Conservation (phyloP, 2,888 invertebrate species). For the Pammene aurita region DNA sequence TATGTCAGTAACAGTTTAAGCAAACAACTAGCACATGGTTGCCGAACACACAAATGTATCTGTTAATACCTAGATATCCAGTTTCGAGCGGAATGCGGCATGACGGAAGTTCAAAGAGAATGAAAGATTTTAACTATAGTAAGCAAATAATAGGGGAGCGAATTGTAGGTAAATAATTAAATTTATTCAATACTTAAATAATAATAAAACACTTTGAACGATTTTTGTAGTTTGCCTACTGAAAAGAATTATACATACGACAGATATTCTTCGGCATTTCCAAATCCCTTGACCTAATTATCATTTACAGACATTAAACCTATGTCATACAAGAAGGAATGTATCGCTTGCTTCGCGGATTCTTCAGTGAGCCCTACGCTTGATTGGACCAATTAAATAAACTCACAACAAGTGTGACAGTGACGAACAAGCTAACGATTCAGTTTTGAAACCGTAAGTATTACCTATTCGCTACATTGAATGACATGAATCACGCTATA, state of each 20-base stretch:
- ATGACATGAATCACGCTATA: conserved; percentile 25
- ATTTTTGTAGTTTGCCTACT: too few relatives aligned
- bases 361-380: conserved; percentile 8
- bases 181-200: background rate
- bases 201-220: too few relatives aligned
- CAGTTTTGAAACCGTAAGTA: conserved; percentile 5
- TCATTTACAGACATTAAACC: background rate
- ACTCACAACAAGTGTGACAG: conserved; percentile 9
- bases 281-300: background rate
- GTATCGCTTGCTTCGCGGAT: background rate
- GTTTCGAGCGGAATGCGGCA: conserved; percentile 27
- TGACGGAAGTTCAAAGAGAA: conserved; percentile 22
- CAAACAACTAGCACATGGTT: conserved; percentile 32
- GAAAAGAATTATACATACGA: too few relatives aligned
- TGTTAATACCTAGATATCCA: conserved; percentile 31
- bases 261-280: too few relatives aligned
- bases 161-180: background rate
- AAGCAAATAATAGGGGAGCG: background rate
- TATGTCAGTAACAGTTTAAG: conserved; percentile 36
- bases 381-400: conserved; percentile 25
- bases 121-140: conserved; percentile 10
- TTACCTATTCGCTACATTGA: conserved; percentile 3
- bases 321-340: conserved; percentile 4
- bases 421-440: background rate
- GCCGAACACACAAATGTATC: conserved; percentile 13